Evolutionary conservation across 2,888 invertebrate species (phyloP).

Genomic region (Eudasyphora cyanicolor): DNA sequence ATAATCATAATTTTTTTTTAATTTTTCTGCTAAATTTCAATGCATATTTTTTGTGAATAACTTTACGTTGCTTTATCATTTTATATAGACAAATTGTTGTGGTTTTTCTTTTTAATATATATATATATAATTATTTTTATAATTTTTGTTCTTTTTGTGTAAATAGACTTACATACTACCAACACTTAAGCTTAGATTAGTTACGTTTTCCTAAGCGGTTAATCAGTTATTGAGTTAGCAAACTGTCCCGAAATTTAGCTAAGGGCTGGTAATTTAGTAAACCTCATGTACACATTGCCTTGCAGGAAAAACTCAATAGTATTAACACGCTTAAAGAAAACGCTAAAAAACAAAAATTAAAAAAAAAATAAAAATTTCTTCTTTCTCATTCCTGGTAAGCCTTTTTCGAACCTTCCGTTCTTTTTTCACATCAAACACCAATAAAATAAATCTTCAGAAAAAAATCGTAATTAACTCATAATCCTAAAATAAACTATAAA

Average conservation of each 20-base stretch:
- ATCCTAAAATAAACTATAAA: neutral
- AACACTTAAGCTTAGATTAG: conserved; percentile 38
- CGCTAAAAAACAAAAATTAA: conserved; percentile 34
- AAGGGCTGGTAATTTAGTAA: conserved; percentile 64
- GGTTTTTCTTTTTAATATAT: neutral
- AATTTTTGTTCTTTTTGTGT: conserved; percentile 35
- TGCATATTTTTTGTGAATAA: conserved; percentile 8
- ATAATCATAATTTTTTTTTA: conserved; percentile 15
- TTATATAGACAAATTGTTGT: neutral
- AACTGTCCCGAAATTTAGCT: conserved; percentile 52
- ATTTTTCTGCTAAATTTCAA: conserved; percentile 17
- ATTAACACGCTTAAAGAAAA: conserved; percentile 55
- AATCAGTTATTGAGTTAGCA: conserved; percentile 45
- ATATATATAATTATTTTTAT: conserved; percentile 15
- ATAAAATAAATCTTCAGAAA: conserved; percentile 36
- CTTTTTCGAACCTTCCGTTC: conserved; percentile 75
- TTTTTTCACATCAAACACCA: conserved; percentile 34
- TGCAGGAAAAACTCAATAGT: conserved; percentile 37
- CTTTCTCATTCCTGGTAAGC: conserved; percentile 73
- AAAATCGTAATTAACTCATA: conserved; percentile 6
- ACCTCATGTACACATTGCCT: conserved; percentile 37
- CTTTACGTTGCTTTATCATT: neutral
- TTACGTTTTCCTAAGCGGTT: conserved; percentile 47
- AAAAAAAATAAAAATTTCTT: conserved; percentile 22
- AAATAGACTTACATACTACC: conserved; percentile 59